Conservation (phyloP, 2,888 invertebrate genomes). For the Oscheius myriophilus region DNA sequence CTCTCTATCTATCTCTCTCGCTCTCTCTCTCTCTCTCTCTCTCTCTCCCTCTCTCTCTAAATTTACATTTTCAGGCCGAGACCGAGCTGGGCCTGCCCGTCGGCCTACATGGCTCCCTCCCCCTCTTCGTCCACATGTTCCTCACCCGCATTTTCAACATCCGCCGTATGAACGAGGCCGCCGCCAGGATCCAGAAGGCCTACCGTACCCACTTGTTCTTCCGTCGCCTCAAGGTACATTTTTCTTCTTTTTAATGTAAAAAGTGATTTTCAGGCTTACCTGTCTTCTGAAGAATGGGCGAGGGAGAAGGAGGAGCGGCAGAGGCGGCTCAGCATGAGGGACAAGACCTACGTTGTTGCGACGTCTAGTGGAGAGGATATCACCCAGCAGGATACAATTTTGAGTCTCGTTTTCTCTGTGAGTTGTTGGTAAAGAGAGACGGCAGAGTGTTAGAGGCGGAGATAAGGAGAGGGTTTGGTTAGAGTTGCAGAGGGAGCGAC, state of each 20-base stretch:
- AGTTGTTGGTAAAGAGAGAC: no score
- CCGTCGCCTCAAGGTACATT: not conserved
- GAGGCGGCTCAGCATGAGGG: no score
- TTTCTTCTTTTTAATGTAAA: not conserved
- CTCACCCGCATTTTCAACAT: conserved; percentile 24
- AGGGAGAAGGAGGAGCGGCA: no score
- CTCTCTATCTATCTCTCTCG: not conserved
- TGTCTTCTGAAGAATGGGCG: not conserved
- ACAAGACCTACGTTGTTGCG: not conserved
- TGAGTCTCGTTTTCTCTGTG: no score
- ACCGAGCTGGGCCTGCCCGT: conserved; percentile 22
- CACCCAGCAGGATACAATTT: not conserved
- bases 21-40: not conserved
- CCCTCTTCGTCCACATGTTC: conserved; percentile 19
- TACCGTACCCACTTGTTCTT: conserved; percentile 3
- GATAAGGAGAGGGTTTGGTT: no score
- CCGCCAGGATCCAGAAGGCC: conserved; percentile 19
- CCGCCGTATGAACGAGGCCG: conserved; percentile 11
- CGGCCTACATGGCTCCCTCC: conserved; percentile 18
- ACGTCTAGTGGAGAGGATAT: not conserved
- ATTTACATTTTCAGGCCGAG: conserved; percentile 13
- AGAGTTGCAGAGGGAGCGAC: no score
- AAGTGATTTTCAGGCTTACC: not conserved
- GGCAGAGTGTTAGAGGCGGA: no score
- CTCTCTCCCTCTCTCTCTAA: not conserved